phyloP scores from a whole-genome alignment of 30 jellyfish, hydroid and myxozoan genomes.

The Turritopsis rubra region DNA sequence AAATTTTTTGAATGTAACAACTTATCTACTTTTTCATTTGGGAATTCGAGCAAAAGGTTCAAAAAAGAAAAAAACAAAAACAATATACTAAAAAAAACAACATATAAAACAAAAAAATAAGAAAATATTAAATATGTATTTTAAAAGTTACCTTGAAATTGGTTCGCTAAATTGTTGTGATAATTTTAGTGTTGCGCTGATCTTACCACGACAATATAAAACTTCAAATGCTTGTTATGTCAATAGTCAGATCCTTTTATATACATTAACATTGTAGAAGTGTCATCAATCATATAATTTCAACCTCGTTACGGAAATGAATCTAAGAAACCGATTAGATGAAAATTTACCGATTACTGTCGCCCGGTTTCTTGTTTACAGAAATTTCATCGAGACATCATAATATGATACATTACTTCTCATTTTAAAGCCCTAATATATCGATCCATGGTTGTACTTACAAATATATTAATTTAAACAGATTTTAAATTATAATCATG shows the following conservation, averaged over 20 bases:
- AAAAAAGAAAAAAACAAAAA: background rate
- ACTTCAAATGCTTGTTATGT: background rate
- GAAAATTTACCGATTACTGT: background rate
- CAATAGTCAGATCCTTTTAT: background rate
- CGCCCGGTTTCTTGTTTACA: background rate
- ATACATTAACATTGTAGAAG: background rate
- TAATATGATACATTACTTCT: background rate
- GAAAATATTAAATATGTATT: no score
- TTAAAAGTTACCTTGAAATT: background rate
- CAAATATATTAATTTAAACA: background rate
- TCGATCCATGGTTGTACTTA: background rate
- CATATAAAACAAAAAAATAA: no score
- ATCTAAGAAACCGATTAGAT: background rate
- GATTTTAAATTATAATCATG: background rate
- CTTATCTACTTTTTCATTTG: background rate
- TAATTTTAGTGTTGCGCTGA: background rate
- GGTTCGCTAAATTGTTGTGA: background rate
- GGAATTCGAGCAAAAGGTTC: background rate
- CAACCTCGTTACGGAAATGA: background rate
- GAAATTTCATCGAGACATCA: background rate
- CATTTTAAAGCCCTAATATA: background rate
- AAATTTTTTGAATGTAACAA: background rate
- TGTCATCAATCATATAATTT: background rate
- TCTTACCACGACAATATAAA: background rate
- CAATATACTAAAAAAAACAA: background rate